These are phyloP conservation scores for Vannuccia rotundouncinata DNA, from an alignment of 2,888 invertebrate genomes.

Conservation along the genomic window DNA sequence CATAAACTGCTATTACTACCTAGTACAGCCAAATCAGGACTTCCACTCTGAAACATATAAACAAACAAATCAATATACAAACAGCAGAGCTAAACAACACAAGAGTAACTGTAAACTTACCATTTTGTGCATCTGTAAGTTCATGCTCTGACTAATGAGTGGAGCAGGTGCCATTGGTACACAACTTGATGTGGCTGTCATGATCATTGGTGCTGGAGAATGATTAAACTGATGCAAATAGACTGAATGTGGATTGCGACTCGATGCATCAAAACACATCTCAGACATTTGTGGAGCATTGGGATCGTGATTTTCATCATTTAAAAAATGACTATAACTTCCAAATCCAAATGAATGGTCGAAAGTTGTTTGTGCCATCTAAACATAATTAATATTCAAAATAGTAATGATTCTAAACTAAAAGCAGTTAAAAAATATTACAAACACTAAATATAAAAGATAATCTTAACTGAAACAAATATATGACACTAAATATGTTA, in stretches of 20 bases:
- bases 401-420: neutral
- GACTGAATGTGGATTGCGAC: neutral
- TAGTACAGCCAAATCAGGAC: neutral
- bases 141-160: neutral
- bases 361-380: slow-evolving; percentile 4
- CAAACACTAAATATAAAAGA: too few species aligned
- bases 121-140: neutral
- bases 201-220: neutral
- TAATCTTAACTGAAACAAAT: too few species aligned
- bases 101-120: neutral
- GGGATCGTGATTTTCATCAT: slow-evolving; percentile 13
- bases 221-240: neutral
- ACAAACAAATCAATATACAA: neutral
- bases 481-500: too few species aligned
- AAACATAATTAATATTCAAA: neutral
- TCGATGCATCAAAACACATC: neutral
- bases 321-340: neutral
- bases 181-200: neutral
- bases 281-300: neutral
- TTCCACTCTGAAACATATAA: neutral
- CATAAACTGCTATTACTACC: neutral
- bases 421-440: too few species aligned
- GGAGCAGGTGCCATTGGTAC: neutral
- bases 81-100: neutral
- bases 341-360: slow-evolving; percentile 10